Conservation (phyloP, 2,888 invertebrate species). For the Tenthredo mesomela region DNA sequence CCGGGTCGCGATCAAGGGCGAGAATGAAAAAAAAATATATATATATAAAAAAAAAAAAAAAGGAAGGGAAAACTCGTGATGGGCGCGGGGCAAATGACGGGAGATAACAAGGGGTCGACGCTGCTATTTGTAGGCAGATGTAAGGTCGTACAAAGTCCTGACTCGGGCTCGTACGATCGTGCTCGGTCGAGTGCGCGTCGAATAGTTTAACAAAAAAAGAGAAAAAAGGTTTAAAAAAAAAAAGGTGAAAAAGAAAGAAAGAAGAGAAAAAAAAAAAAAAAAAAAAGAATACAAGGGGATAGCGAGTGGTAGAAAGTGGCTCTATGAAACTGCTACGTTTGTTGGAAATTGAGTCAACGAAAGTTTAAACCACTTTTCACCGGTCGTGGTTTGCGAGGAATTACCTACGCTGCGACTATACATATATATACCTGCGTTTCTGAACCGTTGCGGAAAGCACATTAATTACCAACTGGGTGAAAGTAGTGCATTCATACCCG, state of each 20-base stretch:
- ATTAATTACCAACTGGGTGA: conserved; percentile 14
- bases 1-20: conserved; percentile 36
- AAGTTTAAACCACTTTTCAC: conserved; percentile 52
- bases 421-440: background rate
- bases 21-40: background rate
- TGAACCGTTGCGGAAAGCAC: conserved; percentile 8
- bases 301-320: conserved; percentile 54
- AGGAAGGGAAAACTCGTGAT: conserved; percentile 5
- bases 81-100: conserved; percentile 45
- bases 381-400: conserved; percentile 22
- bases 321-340: conserved; percentile 49
- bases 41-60: background rate
- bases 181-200: conserved; percentile 32
- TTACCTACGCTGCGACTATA: background rate
- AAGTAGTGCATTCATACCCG: background rate
- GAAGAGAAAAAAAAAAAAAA: background rate
- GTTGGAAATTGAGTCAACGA: conserved; percentile 48
- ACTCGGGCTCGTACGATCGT: conserved; percentile 26
- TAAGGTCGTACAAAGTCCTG: conserved; percentile 40
- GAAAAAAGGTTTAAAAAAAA: conserved; percentile 50
- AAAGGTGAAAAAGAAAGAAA: conserved; percentile 46
- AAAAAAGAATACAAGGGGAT: conserved; percentile 41
- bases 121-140: conserved; percentile 46
- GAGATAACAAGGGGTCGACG: conserved; percentile 48
- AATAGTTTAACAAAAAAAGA: conserved; percentile 18